Evolutionary conservation across 1,140 invertebrate genomes (phyloP).

Genomic region (Adoxophyes honmai): DNA sequence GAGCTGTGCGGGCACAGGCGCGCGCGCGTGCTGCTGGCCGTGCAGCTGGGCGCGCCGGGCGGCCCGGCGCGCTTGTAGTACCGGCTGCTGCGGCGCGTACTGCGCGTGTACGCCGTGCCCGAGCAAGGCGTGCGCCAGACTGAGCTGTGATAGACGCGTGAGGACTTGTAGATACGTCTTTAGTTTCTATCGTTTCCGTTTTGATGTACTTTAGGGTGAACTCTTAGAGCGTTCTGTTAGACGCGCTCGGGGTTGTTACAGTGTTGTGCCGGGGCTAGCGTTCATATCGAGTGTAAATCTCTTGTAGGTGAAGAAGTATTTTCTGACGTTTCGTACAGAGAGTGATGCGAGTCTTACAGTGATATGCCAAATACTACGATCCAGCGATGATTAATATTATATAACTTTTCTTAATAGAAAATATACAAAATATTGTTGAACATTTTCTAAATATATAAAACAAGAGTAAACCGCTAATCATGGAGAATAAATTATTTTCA

Average conservation of each 20-base stretch:
- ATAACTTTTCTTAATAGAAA: conserved; percentile 70
- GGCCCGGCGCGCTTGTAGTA: conserved; percentile 68
- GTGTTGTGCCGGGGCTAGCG: neutral
- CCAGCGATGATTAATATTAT: conserved; percentile 68
- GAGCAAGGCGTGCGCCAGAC: conserved; percentile 51
- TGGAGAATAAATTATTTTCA: conserved; percentile 77
- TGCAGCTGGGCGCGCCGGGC: conserved; percentile 53
- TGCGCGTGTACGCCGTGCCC: conserved; percentile 65
- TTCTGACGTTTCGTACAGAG: conserved; percentile 11
- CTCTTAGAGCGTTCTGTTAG: conserved; percentile 53
- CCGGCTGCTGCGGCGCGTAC: conserved; percentile 69
- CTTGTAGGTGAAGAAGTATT: conserved; percentile 8
- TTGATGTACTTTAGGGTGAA: conserved; percentile 70
- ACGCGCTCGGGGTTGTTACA: no score
- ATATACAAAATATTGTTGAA: conserved; percentile 76
- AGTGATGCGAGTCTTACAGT: conserved; percentile 51
- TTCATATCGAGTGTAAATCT: conserved; percentile 7
- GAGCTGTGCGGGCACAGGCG: conserved; percentile 59
- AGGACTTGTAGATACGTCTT: conserved; percentile 61
- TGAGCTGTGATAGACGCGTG: conserved; percentile 72
- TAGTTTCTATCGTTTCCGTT: conserved; percentile 67
- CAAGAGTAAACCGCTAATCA: conserved; percentile 71
- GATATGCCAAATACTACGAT: conserved; percentile 71
- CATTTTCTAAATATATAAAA: conserved; percentile 73
- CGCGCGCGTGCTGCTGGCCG: conserved; percentile 66